Conservation (phyloP, 2,797 vertebrate species). For the Syngnathus rostellatus region DNA sequence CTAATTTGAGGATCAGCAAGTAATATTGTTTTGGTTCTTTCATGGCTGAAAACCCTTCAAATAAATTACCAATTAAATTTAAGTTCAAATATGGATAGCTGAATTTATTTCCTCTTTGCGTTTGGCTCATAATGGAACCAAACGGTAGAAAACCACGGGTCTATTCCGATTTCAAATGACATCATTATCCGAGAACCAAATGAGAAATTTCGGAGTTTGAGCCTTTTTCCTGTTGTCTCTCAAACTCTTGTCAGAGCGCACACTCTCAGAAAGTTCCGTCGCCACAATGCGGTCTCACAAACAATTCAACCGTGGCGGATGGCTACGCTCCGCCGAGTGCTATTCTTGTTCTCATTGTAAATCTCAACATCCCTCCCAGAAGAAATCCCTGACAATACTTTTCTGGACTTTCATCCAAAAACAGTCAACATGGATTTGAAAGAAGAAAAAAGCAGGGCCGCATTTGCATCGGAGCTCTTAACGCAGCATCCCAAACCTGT, state of each 20-base stretch:
- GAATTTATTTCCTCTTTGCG: too few relatives aligned
- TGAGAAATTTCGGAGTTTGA: neutral
- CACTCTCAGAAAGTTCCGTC: neutral
- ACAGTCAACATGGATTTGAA: neutral
- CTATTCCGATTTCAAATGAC: neutral
- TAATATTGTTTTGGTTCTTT: neutral
- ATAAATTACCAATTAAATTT: too few relatives aligned
- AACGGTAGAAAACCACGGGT: neutral
- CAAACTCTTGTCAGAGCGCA: neutral
- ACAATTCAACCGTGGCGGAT: neutral
- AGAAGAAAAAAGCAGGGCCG: neutral
- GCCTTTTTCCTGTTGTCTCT: neutral
- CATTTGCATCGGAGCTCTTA: neutral
- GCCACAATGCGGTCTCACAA: neutral
- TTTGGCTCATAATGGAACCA: too few relatives aligned
- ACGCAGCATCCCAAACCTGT: neutral
- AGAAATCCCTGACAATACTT: neutral
- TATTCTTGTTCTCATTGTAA: slow-evolving; percentile 1
- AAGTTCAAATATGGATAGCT: too few relatives aligned
- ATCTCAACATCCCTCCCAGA: neutral
- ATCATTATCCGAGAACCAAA: neutral
- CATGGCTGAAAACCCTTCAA: neutral
- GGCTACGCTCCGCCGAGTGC: neutral
- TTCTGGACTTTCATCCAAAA: neutral
- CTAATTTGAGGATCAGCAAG: neutral